A percentile compares a stretch with the other conserved stretches of the same genome.
These are phyloP conservation scores for Merops nubicus DNA, from an alignment of 2,113 vertebrate species.

Conservation along the genomic window DNA sequence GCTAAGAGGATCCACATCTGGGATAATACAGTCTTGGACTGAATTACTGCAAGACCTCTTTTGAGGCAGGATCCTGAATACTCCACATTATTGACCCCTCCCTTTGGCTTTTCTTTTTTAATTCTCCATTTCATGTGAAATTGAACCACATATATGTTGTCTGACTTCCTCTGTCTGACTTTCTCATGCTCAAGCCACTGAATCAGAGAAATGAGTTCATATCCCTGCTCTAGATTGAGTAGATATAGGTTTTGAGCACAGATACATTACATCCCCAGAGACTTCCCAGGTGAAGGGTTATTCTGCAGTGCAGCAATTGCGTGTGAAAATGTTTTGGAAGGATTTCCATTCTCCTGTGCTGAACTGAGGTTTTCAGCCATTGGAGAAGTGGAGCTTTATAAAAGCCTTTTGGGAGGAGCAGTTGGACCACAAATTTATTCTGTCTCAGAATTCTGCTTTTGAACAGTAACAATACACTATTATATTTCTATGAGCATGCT, in stretches of 20 bases:
- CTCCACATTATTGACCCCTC: rapidly evolving
- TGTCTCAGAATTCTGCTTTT: not conserved
- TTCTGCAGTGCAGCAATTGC: too few species aligned
- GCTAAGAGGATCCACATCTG: not conserved
- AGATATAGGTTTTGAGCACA: not conserved
- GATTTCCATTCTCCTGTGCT: not conserved
- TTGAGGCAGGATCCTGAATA: not conserved
- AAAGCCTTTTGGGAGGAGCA: not conserved
- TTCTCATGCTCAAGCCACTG: not conserved
- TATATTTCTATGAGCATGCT: not conserved
- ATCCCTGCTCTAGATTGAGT: not conserved
- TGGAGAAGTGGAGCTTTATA: not conserved
- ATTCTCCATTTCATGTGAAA: not conserved
- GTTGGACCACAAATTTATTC: not conserved
- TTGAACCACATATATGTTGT: not conserved
- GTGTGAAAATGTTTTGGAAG: too few species aligned
- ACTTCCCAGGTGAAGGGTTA: too few species aligned
- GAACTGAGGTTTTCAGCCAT: not conserved
- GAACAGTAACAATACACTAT: not conserved
- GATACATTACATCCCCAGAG: not conserved
- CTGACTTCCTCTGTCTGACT: not conserved
- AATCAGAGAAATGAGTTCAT: not conserved
- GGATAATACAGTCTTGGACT: not conserved
- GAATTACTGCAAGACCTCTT: not conserved
- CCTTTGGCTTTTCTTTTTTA: not conserved